phyloP scores from a whole-genome alignment of 2,797 vertebrate species.

The Muscicapa comitata region DNA sequence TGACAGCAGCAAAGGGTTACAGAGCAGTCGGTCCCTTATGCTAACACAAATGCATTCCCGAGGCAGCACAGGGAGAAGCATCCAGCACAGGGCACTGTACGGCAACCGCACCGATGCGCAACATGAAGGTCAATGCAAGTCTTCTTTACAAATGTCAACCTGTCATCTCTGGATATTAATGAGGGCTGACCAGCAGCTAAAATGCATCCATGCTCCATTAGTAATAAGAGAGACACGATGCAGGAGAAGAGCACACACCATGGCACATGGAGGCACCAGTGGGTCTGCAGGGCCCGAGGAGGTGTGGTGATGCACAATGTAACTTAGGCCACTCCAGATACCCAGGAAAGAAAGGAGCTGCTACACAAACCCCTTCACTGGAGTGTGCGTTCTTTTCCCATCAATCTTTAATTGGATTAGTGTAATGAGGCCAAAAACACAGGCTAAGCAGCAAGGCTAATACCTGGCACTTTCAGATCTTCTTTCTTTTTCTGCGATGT shows the following conservation, averaged over 20 bases:
- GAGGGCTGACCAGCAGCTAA: conserved; percentile 68
- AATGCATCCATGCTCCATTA: conserved; percentile 67
- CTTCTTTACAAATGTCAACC: conserved; percentile 68
- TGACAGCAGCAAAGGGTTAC: conserved; percentile 17
- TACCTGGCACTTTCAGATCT: conserved; percentile 24
- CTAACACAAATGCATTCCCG: not conserved
- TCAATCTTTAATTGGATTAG: conserved; percentile 57
- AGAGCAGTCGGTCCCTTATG: not conserved
- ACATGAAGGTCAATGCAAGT: conserved; percentile 63
- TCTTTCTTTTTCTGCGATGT: not conserved
- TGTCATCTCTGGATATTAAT: conserved; percentile 69
- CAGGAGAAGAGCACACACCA: conserved; percentile 30
- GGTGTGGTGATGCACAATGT: conserved; percentile 27
- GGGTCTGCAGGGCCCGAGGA: conserved; percentile 23
- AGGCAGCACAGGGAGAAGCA: conserved; percentile 28
- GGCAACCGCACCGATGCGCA: conserved; percentile 53
- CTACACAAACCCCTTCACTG: not conserved
- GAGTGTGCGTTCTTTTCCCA: not conserved
- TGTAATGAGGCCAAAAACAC: conserved; percentile 46
- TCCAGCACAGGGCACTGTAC: conserved; percentile 17
- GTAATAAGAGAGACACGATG: conserved; percentile 41
- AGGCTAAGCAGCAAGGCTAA: conserved; percentile 4
- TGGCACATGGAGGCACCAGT: not conserved
- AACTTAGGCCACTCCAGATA: not conserved
- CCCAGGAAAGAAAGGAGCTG: not conserved